Percentiles rank a stretch among this genome's conserved stretches.
These are phyloP conservation scores for Baccha elongata DNA, from an alignment of 2,888 invertebrate species.

Conservation along the genomic window DNA sequence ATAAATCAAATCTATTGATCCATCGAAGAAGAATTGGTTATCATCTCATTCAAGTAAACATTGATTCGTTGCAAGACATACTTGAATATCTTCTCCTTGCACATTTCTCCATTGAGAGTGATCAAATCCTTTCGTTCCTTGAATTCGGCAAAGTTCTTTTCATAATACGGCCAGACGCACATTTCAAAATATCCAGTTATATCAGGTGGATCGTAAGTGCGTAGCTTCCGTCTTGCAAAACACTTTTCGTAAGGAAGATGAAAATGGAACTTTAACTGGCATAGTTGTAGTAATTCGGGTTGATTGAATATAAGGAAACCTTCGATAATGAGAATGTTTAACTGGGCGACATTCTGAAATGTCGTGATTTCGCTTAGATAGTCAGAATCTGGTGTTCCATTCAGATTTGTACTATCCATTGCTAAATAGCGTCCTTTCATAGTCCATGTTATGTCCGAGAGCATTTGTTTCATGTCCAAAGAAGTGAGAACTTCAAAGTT, in stretches of 20 bases:
- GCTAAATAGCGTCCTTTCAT: constrained; percentile 78
- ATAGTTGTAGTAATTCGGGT: constrained; percentile 86
- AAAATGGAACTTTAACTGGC: constrained; percentile 89
- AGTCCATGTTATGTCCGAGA: constrained; percentile 83
- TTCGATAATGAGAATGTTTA: constrained; percentile 87
- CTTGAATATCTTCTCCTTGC: constrained; percentile 80
- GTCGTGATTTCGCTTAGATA: constrained; percentile 50
- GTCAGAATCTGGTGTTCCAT: constrained; percentile 22
- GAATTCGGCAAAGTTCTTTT: constrained; percentile 83
- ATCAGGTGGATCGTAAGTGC: constrained; percentile 94
- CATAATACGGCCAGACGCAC: constrained; percentile 95
- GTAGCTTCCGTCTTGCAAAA: constrained; percentile 84
- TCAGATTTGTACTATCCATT: constrained; percentile 45
- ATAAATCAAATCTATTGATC: constrained; percentile 76
- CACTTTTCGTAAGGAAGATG: constrained; percentile 88
- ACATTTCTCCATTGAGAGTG: constrained; percentile 80
- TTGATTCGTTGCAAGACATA: constrained; percentile 79
- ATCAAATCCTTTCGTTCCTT: constrained; percentile 80
- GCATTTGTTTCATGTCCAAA: constrained; percentile 89
- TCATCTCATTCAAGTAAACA: constrained; percentile 78
- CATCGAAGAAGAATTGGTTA: constrained; percentile 78
- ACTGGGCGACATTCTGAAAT: constrained; percentile 77
- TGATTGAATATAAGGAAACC: constrained; percentile 90
- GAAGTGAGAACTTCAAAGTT: constrained; percentile 90
- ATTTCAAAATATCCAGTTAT: constrained; percentile 92